Evolutionary conservation across 2,113 vertebrate genomes (phyloP), one percentile per base, ranked within the genome.

Genomic region (Labeo catla): DNA sequence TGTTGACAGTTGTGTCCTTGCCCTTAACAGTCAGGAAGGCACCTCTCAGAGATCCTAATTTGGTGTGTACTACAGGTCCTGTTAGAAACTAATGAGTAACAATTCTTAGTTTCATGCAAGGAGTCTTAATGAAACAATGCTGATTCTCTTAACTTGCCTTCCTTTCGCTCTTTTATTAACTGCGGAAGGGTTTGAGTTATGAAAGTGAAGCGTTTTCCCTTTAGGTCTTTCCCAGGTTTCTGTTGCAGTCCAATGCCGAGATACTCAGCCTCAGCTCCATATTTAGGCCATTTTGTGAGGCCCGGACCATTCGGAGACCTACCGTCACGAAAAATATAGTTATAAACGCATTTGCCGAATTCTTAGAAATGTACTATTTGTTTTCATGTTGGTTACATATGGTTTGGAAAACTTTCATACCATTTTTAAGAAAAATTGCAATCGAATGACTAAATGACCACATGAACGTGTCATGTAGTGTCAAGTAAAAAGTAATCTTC

Each of bases 1-100:
- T 89, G 61, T 95, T 87, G 19, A 95, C 93, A 12, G 87, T 88
- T 23, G 81, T 92, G 8, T 94, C 87, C 0, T 91, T 94, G 7
- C 91, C 95, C 81, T 93, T 95, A 80, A 95, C 93, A 0, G 52
- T 86, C 10, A 90, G 2, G 1, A 93, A 93, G 8, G 74, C 92
- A 28, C 97, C 97, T 86, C 4, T 90, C 77, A 98, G 91, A 36
- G 2, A 52, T 2, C 97, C 97, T 0, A 91, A 89, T 11, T 91
- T 36, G 2, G 93, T 91, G 2, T 91, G 93, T 7, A 96, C 92
- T 90, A 96, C 88, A 19, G 92, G 95, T n/a, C 85, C 83, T 81
- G 89, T 84, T 39, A 76, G 47, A 77, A n/a, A 11, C 28, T 19
- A 11, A 34, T 21, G 9, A 7, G 3, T 3, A 19, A 70, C 63